Conservation (phyloP, 53 echinoderm and acorn worm species). For the Mesocentrotus franciscanus region DNA sequence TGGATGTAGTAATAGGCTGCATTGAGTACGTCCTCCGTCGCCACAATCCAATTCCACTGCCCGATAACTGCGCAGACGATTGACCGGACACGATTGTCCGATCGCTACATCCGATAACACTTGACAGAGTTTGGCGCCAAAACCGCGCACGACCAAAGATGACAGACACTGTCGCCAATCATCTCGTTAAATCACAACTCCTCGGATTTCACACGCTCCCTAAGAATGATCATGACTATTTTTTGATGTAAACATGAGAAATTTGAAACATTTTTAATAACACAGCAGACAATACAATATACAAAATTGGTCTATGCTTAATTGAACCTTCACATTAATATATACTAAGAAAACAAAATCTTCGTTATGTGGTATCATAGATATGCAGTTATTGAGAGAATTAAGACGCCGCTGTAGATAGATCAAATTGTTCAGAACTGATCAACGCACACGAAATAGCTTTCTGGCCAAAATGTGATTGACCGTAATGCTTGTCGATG, state of each 20-base stretch:
- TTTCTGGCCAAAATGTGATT: not conserved
- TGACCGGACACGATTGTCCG: slow-evolving; percentile 21
- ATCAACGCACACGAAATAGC: not conserved
- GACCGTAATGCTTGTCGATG: no score
- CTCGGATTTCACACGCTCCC: not conserved
- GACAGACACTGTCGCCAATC: not conserved
- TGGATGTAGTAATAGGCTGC: not conserved
- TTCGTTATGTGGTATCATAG: no score
- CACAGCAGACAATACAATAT: not conserved
- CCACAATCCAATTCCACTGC: not conserved
- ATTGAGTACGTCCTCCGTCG: not conserved
- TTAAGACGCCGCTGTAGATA: no score
- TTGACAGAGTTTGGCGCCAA: not conserved
- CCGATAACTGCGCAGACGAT: not conserved
- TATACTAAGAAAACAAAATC: no score
- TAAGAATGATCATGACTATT: not conserved
- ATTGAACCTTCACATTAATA: not conserved
- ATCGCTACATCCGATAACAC: slow-evolving; percentile 27
- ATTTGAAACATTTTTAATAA: not conserved
- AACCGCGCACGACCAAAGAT: not conserved
- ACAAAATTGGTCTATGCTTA: not conserved
- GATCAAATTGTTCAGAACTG: not conserved
- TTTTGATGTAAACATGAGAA: not conserved
- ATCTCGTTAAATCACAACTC: not conserved
- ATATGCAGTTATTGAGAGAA: no score